phyloP scores from a whole-genome alignment of 2,113 vertebrate species.

The Odocoileus virginianus region DNA sequence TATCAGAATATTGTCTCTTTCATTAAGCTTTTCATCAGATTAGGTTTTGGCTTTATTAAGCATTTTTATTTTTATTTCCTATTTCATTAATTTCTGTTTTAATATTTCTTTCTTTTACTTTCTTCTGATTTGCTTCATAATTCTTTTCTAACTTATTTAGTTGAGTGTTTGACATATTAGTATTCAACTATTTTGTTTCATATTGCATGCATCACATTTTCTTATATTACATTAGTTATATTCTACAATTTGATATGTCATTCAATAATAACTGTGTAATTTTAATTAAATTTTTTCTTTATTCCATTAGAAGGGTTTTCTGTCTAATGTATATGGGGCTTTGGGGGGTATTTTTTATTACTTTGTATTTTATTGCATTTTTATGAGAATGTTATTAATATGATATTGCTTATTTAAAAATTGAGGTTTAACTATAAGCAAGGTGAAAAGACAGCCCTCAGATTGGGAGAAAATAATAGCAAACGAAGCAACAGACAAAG shows the following conservation, averaged over 20 bases:
- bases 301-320: background rate
- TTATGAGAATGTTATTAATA: background rate
- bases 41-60: background rate
- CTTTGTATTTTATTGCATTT: background rate
- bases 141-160: background rate
- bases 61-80: background rate
- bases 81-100: constrained; percentile 18
- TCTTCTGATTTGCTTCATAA: background rate
- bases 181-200: background rate
- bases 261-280: background rate
- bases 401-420: background rate
- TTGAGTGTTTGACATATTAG: background rate
- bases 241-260: background rate
- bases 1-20: background rate
- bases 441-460: too few relatives aligned
- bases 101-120: background rate
- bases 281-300: background rate
- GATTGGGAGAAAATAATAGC: too few relatives aligned
- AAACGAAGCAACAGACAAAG: too few relatives aligned
- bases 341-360: background rate
- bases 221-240: background rate
- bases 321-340: background rate
- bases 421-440: background rate
- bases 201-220: background rate
- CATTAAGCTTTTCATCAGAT: background rate